Conservation (phyloP, 2,888 invertebrate species). For the Macrosoma leucophasiata region DNA sequence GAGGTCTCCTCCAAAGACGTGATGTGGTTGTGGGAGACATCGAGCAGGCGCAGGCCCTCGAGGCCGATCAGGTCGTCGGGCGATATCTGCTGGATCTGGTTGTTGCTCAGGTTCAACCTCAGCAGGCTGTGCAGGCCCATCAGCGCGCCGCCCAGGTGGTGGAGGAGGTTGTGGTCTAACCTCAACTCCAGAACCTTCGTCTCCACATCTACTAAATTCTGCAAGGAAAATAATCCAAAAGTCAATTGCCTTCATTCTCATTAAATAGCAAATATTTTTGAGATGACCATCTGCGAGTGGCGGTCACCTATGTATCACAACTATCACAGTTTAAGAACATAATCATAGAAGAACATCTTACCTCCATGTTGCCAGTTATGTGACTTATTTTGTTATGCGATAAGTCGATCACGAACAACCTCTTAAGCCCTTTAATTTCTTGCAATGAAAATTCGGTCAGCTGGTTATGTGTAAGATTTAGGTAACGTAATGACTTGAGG, state of each 20-base stretch:
- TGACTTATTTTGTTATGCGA: constrained; percentile 84
- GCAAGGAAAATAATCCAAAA: constrained; percentile 18
- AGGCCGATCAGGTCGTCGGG: constrained; percentile 87
- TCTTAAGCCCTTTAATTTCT: constrained; percentile 84
- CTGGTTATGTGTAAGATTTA: constrained; percentile 85
- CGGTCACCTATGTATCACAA: too few relatives aligned
- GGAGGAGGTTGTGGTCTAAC: constrained; percentile 83
- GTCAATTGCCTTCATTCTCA: background rate
- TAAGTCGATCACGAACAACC: constrained; percentile 83
- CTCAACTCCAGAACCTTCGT: constrained; percentile 82
- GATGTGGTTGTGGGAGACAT: constrained; percentile 85
- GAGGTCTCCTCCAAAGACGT: constrained; percentile 87
- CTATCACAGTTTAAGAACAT: too few relatives aligned
- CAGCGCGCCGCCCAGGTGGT: constrained; percentile 82
- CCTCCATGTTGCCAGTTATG: constrained; percentile 79
- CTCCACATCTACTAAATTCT: constrained; percentile 87
- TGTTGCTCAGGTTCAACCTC: constrained; percentile 84
- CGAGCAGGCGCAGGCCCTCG: constrained; percentile 82
- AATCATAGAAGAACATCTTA: constrained; percentile 40
- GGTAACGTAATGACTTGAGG: constrained; percentile 78
- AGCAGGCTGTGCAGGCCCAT: constrained; percentile 84
- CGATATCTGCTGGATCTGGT: constrained; percentile 82
- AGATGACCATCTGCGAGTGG: too few relatives aligned
- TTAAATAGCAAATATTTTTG: too few relatives aligned
- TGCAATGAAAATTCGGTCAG: constrained; percentile 86